Conservation (phyloP, 2,888 invertebrate species). For the Plutella xylostella region DNA sequence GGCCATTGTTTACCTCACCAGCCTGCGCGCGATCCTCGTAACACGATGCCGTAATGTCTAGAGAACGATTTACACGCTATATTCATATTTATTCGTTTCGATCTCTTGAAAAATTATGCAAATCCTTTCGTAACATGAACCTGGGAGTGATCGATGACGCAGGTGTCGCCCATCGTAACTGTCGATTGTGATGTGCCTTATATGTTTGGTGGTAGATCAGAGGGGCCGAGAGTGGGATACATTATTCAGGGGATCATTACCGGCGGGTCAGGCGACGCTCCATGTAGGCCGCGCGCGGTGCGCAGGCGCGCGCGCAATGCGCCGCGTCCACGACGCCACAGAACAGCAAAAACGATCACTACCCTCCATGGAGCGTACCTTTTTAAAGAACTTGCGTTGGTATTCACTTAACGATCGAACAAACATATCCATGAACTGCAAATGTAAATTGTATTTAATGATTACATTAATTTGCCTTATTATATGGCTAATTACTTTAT, state of each 20-base stretch:
- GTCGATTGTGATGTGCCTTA: slow-evolving; percentile 57
- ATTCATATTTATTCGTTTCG: too few species aligned
- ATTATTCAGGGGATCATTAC: slow-evolving; percentile 68
- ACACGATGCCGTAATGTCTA: too few species aligned
- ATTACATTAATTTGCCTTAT: slow-evolving; percentile 19
- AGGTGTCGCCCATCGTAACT: slow-evolving; percentile 34
- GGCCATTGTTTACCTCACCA: slow-evolving; percentile 19
- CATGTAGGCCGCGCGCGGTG: slow-evolving; percentile 49
- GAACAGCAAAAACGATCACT: slow-evolving; percentile 44
- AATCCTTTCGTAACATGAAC: neutral
- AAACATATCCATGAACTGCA: slow-evolving; percentile 23
- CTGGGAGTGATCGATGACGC: neutral
- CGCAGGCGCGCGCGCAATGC: slow-evolving; percentile 28
- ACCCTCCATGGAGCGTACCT: slow-evolving; percentile 45
- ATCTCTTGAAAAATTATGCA: neutral
- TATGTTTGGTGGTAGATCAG: slow-evolving; percentile 42
- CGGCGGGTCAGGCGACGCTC: slow-evolving; percentile 54
- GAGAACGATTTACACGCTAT: too few species aligned
- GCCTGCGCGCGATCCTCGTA: too few species aligned
- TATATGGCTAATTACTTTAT: neutral
- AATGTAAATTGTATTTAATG: slow-evolving; percentile 37
- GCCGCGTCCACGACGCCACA: slow-evolving; percentile 17
- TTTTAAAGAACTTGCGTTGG: slow-evolving; percentile 38
- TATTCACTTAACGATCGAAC: slow-evolving; percentile 48
- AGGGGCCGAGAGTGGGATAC: slow-evolving; percentile 57